Evolutionary conservation across 1,140 invertebrate genomes (phyloP).

Genomic region (Drosophila arizonae): DNA sequence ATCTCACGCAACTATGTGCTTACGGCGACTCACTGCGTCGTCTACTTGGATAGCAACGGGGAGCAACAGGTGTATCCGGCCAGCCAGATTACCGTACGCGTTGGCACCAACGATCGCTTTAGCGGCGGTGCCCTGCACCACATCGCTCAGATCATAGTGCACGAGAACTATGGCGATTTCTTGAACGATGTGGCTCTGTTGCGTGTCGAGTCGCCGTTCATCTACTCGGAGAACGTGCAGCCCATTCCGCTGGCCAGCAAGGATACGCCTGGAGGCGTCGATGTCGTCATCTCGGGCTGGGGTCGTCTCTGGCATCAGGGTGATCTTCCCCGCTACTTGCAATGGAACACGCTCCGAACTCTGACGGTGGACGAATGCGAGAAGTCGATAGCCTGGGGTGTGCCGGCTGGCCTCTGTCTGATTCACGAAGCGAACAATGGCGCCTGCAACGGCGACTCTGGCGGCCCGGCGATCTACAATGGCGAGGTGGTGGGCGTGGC

Average conservation of each 20-base stretch:
- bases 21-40: conserved; percentile 85
- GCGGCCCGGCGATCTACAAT: conserved; percentile 53
- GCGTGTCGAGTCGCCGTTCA: conserved; percentile 70
- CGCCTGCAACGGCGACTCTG: conserved; percentile 53
- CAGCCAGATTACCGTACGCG: conserved; percentile 44
- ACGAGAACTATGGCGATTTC: conserved; percentile 75
- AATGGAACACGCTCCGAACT: conserved; percentile 64
- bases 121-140: conserved; percentile 49
- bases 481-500: conserved; percentile 53
- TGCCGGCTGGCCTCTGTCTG: conserved; percentile 57
- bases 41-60: conserved; percentile 10
- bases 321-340: conserved; percentile 54
- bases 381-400: conserved; percentile 24
- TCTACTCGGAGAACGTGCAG: conserved; percentile 74
- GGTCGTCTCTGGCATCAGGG: conserved; percentile 75
- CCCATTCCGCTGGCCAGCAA: conserved; percentile 63
- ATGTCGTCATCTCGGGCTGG: conserved; percentile 83
- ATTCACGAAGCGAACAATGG: conserved; percentile 45
- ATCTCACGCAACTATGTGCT: conserved; percentile 84
- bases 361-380: conserved; percentile 44
- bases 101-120: conserved; percentile 57
- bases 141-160: conserved; percentile 63
- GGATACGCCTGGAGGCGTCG: conserved; percentile 56
- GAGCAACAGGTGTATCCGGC: background rate
- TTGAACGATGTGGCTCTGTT: conserved; percentile 84